phyloP scores from a whole-genome alignment of 2,113 vertebrate species.

The Datnioides undecimradiatus region DNA sequence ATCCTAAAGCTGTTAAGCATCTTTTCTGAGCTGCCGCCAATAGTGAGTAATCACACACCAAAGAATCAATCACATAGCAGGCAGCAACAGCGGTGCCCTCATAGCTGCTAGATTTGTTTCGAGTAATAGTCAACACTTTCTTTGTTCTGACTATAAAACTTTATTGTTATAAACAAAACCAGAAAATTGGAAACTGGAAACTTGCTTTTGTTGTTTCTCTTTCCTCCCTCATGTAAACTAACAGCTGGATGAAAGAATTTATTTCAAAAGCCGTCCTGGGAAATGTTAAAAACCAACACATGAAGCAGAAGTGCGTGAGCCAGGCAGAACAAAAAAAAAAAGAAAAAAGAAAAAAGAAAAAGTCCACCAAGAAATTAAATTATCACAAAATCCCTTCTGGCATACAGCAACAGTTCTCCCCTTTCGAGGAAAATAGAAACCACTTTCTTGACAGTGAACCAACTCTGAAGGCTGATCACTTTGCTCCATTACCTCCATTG shows the following conservation, averaged over 20 bases:
- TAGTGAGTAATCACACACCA: background rate
- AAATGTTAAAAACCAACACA: slow-evolving; percentile 1
- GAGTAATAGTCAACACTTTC: background rate
- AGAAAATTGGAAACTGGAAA: background rate
- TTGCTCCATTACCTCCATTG: background rate
- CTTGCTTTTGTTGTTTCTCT: background rate
- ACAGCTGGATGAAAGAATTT: background rate
- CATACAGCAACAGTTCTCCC: background rate
- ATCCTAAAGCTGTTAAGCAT: background rate
- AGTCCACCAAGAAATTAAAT: background rate
- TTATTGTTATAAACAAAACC: background rate
- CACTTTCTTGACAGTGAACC: background rate
- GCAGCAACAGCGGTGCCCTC: background rate
- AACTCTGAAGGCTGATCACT: background rate
- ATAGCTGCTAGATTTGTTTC: background rate
- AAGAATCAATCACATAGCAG: background rate
- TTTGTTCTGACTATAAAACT: slow-evolving; percentile 1
- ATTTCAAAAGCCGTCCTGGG: slow-evolving; percentile 2
- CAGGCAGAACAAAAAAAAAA: no score
- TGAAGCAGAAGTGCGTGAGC: background rate
- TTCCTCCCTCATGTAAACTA: background rate
- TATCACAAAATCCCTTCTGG: background rate
- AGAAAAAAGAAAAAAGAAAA: no score
- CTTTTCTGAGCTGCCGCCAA: background rate
- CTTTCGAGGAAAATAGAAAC: background rate